A percentile compares a stretch with the other conserved stretches of the same genome.
Conservation (phyloP, 2,888 invertebrate species). For the Furcula furcula region DNA sequence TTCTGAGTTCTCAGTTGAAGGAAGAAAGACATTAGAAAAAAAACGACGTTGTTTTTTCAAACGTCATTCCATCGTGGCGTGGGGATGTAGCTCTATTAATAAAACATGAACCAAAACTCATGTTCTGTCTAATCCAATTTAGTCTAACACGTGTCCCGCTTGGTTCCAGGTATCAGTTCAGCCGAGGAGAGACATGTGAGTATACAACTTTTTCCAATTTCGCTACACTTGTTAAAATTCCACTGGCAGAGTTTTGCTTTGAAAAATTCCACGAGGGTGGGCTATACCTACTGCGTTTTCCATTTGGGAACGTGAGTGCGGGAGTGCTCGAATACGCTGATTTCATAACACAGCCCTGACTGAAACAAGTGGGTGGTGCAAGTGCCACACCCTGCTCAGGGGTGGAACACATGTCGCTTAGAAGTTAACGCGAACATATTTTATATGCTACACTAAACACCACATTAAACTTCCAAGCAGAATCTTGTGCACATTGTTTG, state of each 20-base stretch:
- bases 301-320: conserved; percentile 70
- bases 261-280: conserved; percentile 51
- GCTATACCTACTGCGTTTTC: conserved; percentile 54
- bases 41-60: no score
- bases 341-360: conserved; percentile 77
- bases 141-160: conserved; percentile 21
- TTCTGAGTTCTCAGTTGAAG: no score
- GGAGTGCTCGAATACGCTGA: conserved; percentile 78
- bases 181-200: conserved; percentile 80
- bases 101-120: no score
- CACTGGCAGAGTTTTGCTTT: conserved; percentile 62
- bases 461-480: no score
- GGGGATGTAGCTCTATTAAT: no score
- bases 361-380: conserved; percentile 78
- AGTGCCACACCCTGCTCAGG: conserved; percentile 58
- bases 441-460: no score
- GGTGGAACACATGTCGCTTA: conserved; percentile 28
- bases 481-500: no score
- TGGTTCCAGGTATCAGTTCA: conserved; percentile 77
- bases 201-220: conserved; percentile 65
- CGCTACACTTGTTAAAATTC: conserved; percentile 59
- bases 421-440: no score
- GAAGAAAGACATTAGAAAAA: no score
- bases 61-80: no score
- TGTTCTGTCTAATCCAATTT: conserved; percentile 7